Evolutionary conservation across 2,797 vertebrate genomes (phyloP), one percentile per base, ranked within the genome.

Genomic region (Protosalanx chinensis): DNA sequence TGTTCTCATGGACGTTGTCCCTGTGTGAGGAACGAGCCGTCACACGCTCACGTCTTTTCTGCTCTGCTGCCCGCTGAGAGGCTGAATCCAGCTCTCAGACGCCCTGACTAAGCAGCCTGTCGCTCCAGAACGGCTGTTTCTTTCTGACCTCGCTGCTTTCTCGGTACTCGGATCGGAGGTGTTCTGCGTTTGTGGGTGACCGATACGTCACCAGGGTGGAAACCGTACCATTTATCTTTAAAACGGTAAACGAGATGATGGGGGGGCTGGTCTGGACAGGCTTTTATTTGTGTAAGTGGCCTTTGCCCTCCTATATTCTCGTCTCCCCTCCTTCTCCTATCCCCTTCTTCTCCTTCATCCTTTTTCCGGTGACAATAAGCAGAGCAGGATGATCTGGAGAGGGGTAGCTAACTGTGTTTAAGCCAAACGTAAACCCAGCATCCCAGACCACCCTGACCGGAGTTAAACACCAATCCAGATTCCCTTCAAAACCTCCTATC

Each of bases 391-490:
- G 58, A 82, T 73, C 72, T 74, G 33, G 32, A 77, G 65, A 79
- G 73, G 68, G 64, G 64, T 23, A 65, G 35, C 23, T 69, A 58
- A 37, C 71, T 27, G 70, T 86, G 85, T 88, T 88, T 85, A 81
- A 85, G 79, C 81, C 68, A 69, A 80, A 84, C 76, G 79, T 80
- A 81, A 86, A 87, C 86, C 81, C 74, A 71, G 72, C 30, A 69
- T 72, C 66, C 51, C 76, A 79, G 88, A 90, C 88, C 88, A 90
- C 87, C 87, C 83, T 75, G 85, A 76, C 57, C 2, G 75, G 41
- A 77, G 71, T 66, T 72, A 71, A 77, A 71, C 60, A 67, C 76
- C 77, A 78, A 82, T 83, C 83, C 79, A 87, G 87, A 87, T 83
- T 81, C 69, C 72, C 74, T 37, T 66, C 66, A 56, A 58, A 35